Percentiles rank a stretch among this genome's conserved stretches.
Evolutionary conservation across 2,888 invertebrate species (phyloP).

Genomic region (Lasioglossum marginatum): DNA sequence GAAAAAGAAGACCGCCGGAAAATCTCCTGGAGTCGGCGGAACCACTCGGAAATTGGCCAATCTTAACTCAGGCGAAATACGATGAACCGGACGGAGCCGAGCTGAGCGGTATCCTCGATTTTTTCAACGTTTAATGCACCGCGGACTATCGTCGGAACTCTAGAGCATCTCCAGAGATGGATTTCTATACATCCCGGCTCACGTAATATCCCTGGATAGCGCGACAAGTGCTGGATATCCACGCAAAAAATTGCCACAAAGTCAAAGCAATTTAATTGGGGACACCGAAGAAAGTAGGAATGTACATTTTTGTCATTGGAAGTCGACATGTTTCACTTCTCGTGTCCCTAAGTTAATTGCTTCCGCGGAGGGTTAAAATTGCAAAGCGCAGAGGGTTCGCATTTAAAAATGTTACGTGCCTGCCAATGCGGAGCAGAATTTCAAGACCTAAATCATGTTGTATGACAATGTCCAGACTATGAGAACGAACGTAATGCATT

Average conservation of each 20-base stretch:
- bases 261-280: neutral
- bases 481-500: no score
- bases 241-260: neutral
- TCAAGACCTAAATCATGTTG: no score
- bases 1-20: slow-evolving; percentile 28
- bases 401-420: no score
- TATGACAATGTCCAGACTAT: no score
- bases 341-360: neutral
- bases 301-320: neutral
- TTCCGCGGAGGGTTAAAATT: neutral
- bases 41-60: slow-evolving; percentile 75
- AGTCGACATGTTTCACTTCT: neutral
- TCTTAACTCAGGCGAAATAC: slow-evolving; percentile 64
- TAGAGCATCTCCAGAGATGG: slow-evolving; percentile 52
- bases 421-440: no score
- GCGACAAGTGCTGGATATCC: neutral
- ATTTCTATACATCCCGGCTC: neutral
- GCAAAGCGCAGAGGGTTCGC: no score
- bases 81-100: neutral
- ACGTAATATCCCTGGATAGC: neutral
- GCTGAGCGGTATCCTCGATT: slow-evolving; percentile 27
- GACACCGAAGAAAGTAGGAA: neutral
- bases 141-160: slow-evolving; percentile 60
- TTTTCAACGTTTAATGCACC: slow-evolving; percentile 66
- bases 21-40: slow-evolving; percentile 59